These are phyloP conservation scores for Microtus montanus DNA, from an alignment of 2,113 vertebrate species.

Conservation along the genomic window DNA sequence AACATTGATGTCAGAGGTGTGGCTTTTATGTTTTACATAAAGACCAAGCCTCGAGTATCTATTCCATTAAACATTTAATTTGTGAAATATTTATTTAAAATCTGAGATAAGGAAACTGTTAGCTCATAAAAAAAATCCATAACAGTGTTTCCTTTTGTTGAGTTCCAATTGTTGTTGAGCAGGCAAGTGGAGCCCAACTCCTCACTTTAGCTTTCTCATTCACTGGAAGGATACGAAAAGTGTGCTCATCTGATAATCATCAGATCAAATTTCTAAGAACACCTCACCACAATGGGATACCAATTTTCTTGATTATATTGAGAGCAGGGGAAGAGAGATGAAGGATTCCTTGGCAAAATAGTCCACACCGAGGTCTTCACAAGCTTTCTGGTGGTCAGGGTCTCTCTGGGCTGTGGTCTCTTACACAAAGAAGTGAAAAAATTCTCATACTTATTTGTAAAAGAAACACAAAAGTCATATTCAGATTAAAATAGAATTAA, in stretches of 20 bases:
- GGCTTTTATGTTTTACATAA: slow-evolving; percentile 79
- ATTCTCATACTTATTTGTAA: background rate
- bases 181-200: slow-evolving; percentile 62
- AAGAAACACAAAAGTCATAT: no score
- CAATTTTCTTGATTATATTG: slow-evolving; percentile 51
- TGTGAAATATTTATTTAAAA: slow-evolving; percentile 81
- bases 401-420: background rate
- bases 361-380: background rate
- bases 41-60: slow-evolving; percentile 74
- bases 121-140: slow-evolving; percentile 80
- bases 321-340: slow-evolving; percentile 34
- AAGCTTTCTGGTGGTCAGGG: background rate
- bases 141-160: slow-evolving; percentile 49
- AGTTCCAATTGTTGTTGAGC: slow-evolving; percentile 72
- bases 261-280: slow-evolving; percentile 54
- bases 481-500: background rate
- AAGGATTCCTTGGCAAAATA: background rate
- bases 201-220: slow-evolving; percentile 43
- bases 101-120: slow-evolving; percentile 69
- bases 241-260: slow-evolving; percentile 67
- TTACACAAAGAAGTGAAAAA: background rate
- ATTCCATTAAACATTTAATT: slow-evolving; percentile 81
- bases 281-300: background rate
- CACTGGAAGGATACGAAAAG: slow-evolving; percentile 33
- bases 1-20: slow-evolving; percentile 65